These are phyloP conservation scores for Irena cyanogastra DNA, from an alignment of 2,113 vertebrate species.

Conservation along the genomic window DNA sequence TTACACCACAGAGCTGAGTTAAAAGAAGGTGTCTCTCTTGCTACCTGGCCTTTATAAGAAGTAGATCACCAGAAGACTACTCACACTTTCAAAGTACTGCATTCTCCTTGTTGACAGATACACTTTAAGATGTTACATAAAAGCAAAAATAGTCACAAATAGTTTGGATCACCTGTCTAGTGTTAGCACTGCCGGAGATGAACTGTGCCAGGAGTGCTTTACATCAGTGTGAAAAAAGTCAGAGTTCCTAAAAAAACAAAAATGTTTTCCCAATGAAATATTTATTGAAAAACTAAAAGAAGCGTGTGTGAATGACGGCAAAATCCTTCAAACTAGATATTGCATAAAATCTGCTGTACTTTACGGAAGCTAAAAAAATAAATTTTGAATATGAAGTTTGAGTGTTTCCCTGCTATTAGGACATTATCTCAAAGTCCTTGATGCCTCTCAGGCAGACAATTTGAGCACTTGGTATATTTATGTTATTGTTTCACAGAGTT, in stretches of 20 bases:
- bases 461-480: background rate
- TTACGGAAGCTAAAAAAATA: background rate
- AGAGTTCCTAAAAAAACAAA: background rate
- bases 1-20: background rate
- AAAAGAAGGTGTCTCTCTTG: background rate
- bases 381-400: background rate
- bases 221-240: slow-evolving; percentile 23
- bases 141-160: slow-evolving; percentile 45
- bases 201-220: slow-evolving; percentile 27
- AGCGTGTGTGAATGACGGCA: background rate
- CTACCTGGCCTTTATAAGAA: background rate
- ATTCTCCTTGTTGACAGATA: slow-evolving; percentile 32
- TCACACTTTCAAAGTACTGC: slow-evolving; percentile 8
- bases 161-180: slow-evolving; percentile 45
- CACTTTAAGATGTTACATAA: slow-evolving; percentile 39
- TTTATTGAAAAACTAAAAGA: slow-evolving; percentile 39
- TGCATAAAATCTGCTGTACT: background rate
- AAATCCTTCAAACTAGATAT: slow-evolving; percentile 20
- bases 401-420: background rate
- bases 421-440: background rate
- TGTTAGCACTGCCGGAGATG: background rate
- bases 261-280: slow-evolving; percentile 4
- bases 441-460: background rate
- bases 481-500: background rate
- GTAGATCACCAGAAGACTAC: slow-evolving; percentile 37